A percentile compares a stretch with the other conserved stretches of the same genome.
Evolutionary conservation across 2,113 vertebrate species (phyloP).

Genomic region (Microcebus griseorufus): DNA sequence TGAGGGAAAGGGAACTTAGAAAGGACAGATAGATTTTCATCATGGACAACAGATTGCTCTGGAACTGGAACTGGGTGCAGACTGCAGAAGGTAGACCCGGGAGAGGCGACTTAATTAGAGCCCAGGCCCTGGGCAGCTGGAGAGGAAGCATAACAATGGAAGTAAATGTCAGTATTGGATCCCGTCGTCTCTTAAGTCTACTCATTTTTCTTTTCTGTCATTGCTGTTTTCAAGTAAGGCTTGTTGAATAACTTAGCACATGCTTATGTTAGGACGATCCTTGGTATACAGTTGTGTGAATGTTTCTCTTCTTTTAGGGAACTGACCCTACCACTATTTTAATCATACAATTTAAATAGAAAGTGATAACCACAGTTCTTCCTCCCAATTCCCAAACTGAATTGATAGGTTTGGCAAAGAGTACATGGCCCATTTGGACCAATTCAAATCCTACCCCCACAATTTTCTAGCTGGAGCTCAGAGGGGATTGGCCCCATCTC

Average conservation of each 20-base stretch:
- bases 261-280: not conserved
- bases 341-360: not conserved
- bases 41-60: not conserved
- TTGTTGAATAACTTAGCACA: not conserved
- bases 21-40: slow-evolving; percentile 24
- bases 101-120: not conserved
- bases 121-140: not conserved
- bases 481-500: not conserved
- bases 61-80: not conserved
- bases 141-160: not conserved
- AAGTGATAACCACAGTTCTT: not conserved
- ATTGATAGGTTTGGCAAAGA: not conserved
- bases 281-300: not conserved
- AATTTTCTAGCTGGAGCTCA: not conserved
- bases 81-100: not conserved
- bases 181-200: not conserved
- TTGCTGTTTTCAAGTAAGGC: not conserved
- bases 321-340: not conserved
- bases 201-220: not conserved
- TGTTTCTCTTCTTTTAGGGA: not conserved
- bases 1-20: not conserved
- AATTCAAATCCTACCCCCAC: not conserved
- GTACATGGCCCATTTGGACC: not conserved
- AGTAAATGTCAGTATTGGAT: not conserved
- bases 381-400: not conserved